Conservation (phyloP, 2,113 vertebrate genomes). For the Axis porcinus region DNA sequence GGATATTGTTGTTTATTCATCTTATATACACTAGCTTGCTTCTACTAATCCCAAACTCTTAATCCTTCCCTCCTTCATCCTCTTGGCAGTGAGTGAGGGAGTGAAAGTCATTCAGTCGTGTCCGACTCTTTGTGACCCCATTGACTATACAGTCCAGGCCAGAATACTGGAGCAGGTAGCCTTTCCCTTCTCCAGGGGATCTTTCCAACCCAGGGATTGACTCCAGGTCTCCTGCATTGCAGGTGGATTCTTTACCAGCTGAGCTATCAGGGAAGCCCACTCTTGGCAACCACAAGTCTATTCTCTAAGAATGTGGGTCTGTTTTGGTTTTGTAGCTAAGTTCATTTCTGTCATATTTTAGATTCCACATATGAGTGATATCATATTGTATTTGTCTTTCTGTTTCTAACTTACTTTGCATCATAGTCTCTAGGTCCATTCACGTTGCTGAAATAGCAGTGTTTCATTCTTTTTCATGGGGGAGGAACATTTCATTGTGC, state of each 20-base stretch:
- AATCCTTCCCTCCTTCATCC: neutral
- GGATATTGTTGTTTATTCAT: neutral
- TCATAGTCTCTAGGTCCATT: neutral
- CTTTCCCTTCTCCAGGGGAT: neutral
- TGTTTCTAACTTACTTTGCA: neutral
- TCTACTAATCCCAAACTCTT: neutral
- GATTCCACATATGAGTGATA: neutral
- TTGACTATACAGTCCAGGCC: neutral
- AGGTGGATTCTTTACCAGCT: neutral
- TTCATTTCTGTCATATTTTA: neutral
- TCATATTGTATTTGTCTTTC: neutral
- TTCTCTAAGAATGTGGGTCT: neutral
- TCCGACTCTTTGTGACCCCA: neutral
- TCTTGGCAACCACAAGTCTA: neutral
- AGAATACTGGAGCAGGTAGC: neutral
- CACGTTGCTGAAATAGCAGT: fast-evolving
- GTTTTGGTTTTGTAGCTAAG: neutral
- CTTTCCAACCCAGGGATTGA: neutral
- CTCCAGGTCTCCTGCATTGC: neutral
- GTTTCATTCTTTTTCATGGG: neutral
- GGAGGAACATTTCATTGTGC: neutral
- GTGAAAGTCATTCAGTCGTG: neutral
- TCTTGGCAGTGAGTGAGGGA: neutral
- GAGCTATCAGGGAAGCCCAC: neutral
- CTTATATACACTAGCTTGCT: neutral